Percentiles rank a stretch among this genome's conserved stretches.
These are phyloP conservation scores for Alviniconcha marisindica DNA, from an alignment of 1,140 invertebrate species.

Conservation along the genomic window DNA sequence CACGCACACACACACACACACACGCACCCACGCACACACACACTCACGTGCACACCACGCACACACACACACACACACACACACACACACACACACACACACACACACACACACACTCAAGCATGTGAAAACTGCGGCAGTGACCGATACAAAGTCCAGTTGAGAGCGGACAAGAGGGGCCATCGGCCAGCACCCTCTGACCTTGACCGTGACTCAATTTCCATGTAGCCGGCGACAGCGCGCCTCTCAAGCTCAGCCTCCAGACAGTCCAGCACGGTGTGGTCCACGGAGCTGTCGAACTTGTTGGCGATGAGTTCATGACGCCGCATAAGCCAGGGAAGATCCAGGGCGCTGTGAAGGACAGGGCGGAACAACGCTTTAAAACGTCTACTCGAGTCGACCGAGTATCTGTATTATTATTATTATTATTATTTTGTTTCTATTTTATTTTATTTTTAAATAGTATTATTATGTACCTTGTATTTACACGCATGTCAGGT, in stretches of 20 bases:
- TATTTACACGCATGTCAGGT: too few relatives aligned
- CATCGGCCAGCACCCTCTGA: not conserved
- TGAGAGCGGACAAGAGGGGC: not conserved
- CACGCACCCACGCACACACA: not conserved
- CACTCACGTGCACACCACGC: too few relatives aligned
- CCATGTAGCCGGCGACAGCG: not conserved
- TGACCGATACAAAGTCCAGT: not conserved
- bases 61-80: not conserved
- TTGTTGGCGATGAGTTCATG: not conserved
- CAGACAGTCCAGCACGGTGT: conserved; percentile 60
- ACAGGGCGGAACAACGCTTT: too few relatives aligned
- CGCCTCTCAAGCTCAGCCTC: conserved; percentile 53
- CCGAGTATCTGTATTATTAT: too few relatives aligned
- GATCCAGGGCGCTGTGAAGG: not conserved
- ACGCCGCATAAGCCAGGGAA: not conserved
- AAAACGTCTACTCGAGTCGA: too few relatives aligned
- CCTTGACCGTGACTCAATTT: not conserved
- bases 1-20: not conserved
- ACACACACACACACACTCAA: not conserved
- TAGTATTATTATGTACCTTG: too few relatives aligned
- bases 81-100: not conserved
- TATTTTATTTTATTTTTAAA: too few relatives aligned
- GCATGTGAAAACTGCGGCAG: not conserved
- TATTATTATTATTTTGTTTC: too few relatives aligned
- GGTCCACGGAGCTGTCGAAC: not conserved